Evolutionary conservation across 2,113 vertebrate species (phyloP), one percentile per base, ranked within the genome.

Genomic region (Onychostruthus taczanowskii): DNA sequence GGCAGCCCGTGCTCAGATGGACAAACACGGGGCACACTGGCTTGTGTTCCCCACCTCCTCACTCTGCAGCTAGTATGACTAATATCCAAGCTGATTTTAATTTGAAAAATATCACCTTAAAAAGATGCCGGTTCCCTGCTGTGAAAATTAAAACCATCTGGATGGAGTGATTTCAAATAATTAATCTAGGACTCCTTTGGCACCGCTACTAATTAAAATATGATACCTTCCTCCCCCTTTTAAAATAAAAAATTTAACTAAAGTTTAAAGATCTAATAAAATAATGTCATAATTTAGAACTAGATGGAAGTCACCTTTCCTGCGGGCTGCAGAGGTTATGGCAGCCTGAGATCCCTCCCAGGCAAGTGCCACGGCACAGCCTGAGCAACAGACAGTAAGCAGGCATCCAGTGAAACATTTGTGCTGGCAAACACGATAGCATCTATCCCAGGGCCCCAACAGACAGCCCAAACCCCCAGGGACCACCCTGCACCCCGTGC

Each of bases 91-190:
- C 97, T 96, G 98, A 98, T 98, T 98, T 98, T 98, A 98, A 98
- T 98, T 97, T 98, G 95, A 98, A 98, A 97, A 98, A 96, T 98
- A 97, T 97, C 97, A 98, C 97, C 97, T 97, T 98, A 95, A 95
- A 97, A 95, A 97, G 97, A 97, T 97, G 97, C 92, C 77, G 75
- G 97, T 97, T 97, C 97, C 98, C 97, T 96, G 97, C 97, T 98
- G 97, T 97, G 98, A 98, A 98, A 98, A 98, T 98, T 94, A 97
- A 97, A 98, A 97, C 97, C 98, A 98, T 96, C 97, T 98, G 98
- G 97, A 98, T 97, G 77, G 89, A 94, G 79, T 96, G 97, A 97
- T 97, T 97, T 98, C 97, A 97, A 98, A 97, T 98, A 97, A 98
- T 98, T 98, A 98, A 98, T 97, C 97, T 94, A 96, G 97, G 97